phyloP scores from a whole-genome alignment of 2,113 vertebrate genomes.

The Caranx ignobilis region DNA sequence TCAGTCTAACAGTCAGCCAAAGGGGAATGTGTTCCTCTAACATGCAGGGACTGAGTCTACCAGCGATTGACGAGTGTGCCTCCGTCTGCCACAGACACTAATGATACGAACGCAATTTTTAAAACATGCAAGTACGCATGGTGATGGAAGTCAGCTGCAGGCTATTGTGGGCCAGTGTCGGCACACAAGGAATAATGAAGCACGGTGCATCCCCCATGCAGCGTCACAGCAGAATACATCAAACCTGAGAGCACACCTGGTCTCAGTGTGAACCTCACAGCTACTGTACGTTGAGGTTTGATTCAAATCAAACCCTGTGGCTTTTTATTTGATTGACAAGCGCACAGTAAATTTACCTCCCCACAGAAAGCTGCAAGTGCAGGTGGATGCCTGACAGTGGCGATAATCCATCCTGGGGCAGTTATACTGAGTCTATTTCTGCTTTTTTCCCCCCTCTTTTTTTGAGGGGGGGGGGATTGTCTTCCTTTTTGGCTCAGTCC shows the following conservation, averaged over 20 bases:
- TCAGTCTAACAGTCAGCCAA: neutral
- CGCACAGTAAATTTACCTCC: neutral
- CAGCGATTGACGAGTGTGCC: neutral
- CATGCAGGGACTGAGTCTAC: neutral
- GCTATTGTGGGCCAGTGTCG: conserved; percentile 10
- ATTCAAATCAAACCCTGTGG: conserved; percentile 33
- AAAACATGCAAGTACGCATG: conserved; percentile 14
- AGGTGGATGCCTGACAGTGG: conserved; percentile 38
- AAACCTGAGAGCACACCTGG: conserved; percentile 30
- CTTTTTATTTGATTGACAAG: conserved; percentile 41
- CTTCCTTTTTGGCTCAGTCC: conserved; percentile 61
- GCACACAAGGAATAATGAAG: conserved; percentile 24
- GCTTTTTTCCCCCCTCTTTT: conserved; percentile 2
- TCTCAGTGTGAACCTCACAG: conserved; percentile 31
- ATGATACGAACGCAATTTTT: neutral
- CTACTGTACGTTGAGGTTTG: neutral
- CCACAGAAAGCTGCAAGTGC: conserved; percentile 21
- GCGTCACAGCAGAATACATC: conserved; percentile 13
- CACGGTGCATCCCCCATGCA: conserved; percentile 7
- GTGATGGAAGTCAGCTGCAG: conserved; percentile 43
- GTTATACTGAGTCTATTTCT: conserved; percentile 12
- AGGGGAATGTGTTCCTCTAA: neutral
- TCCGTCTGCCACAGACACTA: neutral
- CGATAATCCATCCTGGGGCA: conserved; percentile 32
- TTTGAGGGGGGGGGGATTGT: neutral